Base-by-base conservation (phyloP, 2,797 vertebrate genomes). In the Enteromius trimaculatus region DNA sequence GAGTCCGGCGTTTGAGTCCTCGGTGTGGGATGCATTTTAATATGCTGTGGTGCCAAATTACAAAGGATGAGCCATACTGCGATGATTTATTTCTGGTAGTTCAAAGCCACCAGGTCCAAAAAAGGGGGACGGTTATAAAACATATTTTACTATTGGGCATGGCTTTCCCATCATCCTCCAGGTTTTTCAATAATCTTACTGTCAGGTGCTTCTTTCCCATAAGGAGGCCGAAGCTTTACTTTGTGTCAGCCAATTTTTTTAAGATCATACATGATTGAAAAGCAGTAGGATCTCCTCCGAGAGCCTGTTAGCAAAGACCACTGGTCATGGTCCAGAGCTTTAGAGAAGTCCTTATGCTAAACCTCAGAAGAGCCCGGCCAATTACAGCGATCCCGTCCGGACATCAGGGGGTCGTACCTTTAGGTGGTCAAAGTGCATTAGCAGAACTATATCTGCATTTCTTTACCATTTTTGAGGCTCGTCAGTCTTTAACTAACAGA, bases 131-230 rank as follows among this genome's bases (percentile, higher is more conserved):
- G 7, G 84, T 81, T 83, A 82, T 90, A 85, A 89, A 88, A 81
- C 80, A 81, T 78, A 81, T 84, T 86, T 82, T 85, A 79, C 84
- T 58, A 47, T 85, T 81, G 75, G 70, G 71, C 77, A 82, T 88
- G 88, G 85, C 64, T 88, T 89, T 90, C 84, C 83, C 88, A 88
- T 90, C 88, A 89, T 83, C 84, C 79, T 62, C 39, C 65, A 53
- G 80, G 47, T 77, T 87, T 88, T 84, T 82, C 77, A 81, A 77
- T 77, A 58, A 78, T 79, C 86, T 87, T 87, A 85, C 82, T 82
- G 84, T 86, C 85, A 90, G 85, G 88, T 89, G 80, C 75, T 89
- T 83, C 55, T 71, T 85, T 81, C 60, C 79, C 83, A 77, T 76
- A 82, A 80, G 71, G 17, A 75, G 53, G 79, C 84, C 71, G 42